A percentile compares a stretch with the other conserved stretches of the same genome.
phyloP scores from a whole-genome alignment of 2,797 vertebrate species.

The Etheostoma nigrum region DNA sequence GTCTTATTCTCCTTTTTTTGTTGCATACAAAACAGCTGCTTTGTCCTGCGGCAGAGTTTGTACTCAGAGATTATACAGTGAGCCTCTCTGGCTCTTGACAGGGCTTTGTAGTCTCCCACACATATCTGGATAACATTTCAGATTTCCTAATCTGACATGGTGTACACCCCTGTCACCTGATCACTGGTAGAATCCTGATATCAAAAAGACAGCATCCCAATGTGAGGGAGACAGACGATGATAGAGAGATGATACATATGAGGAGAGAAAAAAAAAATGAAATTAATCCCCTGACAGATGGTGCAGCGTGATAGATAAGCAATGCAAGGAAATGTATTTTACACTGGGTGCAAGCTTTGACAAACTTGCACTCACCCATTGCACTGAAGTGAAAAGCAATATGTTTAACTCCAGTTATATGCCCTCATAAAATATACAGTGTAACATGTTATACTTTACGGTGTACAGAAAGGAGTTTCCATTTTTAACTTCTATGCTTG shows the following conservation, averaged over 20 bases:
- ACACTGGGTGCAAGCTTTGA: conserved; percentile 35
- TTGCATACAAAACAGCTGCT: conserved; percentile 67
- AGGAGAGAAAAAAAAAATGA: conserved; percentile 35
- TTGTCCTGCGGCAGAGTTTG: conserved; percentile 68
- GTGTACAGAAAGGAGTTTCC: not conserved
- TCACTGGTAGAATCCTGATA: conserved; percentile 56
- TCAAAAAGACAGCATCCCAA: conserved; percentile 51
- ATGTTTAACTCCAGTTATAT: conserved; percentile 45
- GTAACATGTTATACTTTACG: conserved; percentile 1
- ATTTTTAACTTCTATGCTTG: conserved; percentile 5
- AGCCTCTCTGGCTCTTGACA: conserved; percentile 61
- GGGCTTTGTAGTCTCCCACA: conserved; percentile 71
- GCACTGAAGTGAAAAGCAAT: conserved; percentile 50
- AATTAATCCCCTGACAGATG: conserved; percentile 69
- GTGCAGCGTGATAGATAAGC: conserved; percentile 71
- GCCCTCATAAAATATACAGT: conserved; percentile 27
- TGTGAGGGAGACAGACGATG: conserved; percentile 42
- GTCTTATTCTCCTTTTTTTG: conserved; percentile 21
- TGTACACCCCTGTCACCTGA: conserved; percentile 66
- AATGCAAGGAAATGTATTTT: conserved; percentile 53
- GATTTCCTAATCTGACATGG: conserved; percentile 69
- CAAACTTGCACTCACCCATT: conserved; percentile 45
- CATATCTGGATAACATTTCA: conserved; percentile 66
- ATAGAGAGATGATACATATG: conserved; percentile 47
- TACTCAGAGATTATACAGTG: conserved; percentile 72